phyloP scores from a whole-genome alignment of 1,140 invertebrate species.

The Meloidogyne floridensis region DNA sequence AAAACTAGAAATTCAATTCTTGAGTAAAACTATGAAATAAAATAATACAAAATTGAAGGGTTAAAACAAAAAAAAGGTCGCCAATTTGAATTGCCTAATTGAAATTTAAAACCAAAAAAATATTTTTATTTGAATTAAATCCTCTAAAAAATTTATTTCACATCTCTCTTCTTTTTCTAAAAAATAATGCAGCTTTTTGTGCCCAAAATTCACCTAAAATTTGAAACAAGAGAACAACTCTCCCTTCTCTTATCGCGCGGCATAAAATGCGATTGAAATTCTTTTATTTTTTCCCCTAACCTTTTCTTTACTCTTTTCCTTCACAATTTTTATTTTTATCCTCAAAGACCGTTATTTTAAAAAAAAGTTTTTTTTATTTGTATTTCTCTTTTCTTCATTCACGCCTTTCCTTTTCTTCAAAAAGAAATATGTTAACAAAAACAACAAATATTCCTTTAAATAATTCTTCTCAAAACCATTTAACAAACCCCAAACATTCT shows the following conservation, averaged over 20 bases:
- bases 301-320: too few relatives aligned
- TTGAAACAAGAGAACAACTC: not conserved
- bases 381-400: not conserved
- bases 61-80: not conserved
- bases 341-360: too few relatives aligned
- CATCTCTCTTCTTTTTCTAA: not conserved
- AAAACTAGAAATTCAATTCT: not conserved
- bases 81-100: not conserved
- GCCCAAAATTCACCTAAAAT: not conserved
- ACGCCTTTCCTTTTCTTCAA: not conserved
- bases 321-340: too few relatives aligned
- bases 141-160: not conserved
- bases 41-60: not conserved
- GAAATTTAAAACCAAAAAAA: constrained; percentile 5
- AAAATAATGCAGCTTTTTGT: not conserved
- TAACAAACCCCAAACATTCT: too few relatives aligned
- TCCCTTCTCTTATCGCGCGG: not conserved
- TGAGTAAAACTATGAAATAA: not conserved
- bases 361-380: too few relatives aligned
- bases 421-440: not conserved
- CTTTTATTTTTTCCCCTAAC: not conserved
- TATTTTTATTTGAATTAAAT: not conserved
- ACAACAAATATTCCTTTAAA: too few relatives aligned
- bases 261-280: not conserved
- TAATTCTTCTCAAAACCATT: too few relatives aligned